phyloP scores from a whole-genome alignment of 2,113 vertebrate genomes.

The Coturnix japonica region DNA sequence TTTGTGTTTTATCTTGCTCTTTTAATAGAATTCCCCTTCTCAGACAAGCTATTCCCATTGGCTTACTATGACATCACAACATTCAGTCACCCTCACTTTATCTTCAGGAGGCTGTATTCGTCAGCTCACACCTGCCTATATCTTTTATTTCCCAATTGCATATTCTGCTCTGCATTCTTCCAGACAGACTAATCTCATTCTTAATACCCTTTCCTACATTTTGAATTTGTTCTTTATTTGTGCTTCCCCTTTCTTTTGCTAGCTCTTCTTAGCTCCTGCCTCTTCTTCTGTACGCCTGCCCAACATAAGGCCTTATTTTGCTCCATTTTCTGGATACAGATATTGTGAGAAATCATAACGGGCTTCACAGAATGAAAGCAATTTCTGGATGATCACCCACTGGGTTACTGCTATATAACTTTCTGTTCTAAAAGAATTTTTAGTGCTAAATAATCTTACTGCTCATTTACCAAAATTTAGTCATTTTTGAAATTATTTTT shows the following conservation, averaged over 20 bases:
- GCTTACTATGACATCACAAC: neutral
- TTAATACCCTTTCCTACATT: neutral
- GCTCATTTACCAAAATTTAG: neutral
- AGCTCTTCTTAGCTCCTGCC: neutral
- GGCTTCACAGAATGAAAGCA: neutral
- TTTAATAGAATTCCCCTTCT: conserved; percentile 10
- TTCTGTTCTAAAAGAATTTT: neutral
- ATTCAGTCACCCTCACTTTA: neutral
- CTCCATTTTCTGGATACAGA: neutral
- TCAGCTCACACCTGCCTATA: conserved; percentile 20
- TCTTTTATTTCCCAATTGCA: neutral
- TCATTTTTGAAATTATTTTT: neutral
- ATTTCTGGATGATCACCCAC: neutral
- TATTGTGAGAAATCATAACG: neutral
- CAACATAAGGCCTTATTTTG: neutral
- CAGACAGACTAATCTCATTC: neutral
- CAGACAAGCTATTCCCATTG: neutral
- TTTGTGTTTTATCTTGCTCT: conserved; percentile 22
- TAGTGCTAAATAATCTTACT: neutral
- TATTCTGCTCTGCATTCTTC: conserved; percentile 19
- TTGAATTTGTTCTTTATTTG: neutral
- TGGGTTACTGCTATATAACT: neutral
- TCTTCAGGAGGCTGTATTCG: neutral
- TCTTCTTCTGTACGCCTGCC: neutral
- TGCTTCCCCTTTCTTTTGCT: neutral